Percentiles rank a stretch among this genome's conserved stretches.
Conservation (phyloP, 1,140 invertebrate species). For the Stratiolaelaps scimitus region DNA sequence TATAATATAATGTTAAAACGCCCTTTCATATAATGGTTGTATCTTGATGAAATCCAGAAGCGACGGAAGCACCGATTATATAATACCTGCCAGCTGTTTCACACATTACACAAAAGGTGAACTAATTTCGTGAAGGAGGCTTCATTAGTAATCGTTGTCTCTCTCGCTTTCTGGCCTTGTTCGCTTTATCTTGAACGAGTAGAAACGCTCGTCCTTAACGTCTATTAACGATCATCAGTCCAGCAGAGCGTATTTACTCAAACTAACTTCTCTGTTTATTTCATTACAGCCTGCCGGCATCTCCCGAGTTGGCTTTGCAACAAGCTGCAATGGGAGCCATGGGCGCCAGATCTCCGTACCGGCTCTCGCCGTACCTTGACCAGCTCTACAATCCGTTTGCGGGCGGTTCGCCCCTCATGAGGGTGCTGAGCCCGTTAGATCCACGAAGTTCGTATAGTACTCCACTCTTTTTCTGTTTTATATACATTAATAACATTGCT, state of each 20-base stretch:
- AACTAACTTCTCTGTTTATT: slow-evolving; percentile 30
- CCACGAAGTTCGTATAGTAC: slow-evolving; percentile 39
- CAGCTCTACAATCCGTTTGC: slow-evolving; percentile 52
- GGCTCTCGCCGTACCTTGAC: slow-evolving; percentile 55
- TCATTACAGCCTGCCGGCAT: slow-evolving; percentile 38
- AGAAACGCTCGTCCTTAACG: no score
- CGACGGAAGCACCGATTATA: no score
- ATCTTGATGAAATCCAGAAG: no score
- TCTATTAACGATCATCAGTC: no score
- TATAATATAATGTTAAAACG: no score
- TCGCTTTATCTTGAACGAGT: no score
- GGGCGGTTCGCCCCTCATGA: slow-evolving; percentile 45
- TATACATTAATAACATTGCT: slow-evolving; percentile 31
- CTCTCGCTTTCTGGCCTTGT: no score
- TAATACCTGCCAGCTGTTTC: no score
- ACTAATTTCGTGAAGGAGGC: no score
- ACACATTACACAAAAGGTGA: no score
- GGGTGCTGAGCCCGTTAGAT: slow-evolving; percentile 41
- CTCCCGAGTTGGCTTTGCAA: slow-evolving; percentile 32
- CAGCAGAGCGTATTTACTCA: slow-evolving; percentile 7
- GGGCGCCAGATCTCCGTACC: slow-evolving; percentile 49
- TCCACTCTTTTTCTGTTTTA: slow-evolving; percentile 33
- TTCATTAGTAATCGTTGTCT: no score
- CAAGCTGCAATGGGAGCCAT: slow-evolving; percentile 36
- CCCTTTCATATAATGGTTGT: no score